phyloP scores from a whole-genome alignment of 2,888 invertebrate genomes.

The Monoplex corrugatus region DNA sequence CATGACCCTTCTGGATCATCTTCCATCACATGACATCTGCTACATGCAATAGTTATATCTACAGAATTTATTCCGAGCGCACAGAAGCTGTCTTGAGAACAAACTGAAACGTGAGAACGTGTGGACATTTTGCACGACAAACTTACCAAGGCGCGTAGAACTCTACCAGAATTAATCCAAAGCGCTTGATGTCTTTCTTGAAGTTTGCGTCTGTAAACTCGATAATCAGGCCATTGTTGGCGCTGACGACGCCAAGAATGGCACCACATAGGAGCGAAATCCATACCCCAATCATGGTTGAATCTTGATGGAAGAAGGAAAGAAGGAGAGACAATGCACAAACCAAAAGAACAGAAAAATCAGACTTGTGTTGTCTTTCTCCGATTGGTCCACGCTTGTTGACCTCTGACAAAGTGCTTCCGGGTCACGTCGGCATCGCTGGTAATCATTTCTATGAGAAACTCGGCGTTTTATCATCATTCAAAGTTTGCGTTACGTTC shows the following conservation, averaged over 20 bases:
- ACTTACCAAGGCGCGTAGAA: constrained; percentile 22
- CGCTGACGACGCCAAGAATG: too few relatives aligned
- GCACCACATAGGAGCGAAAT: too few relatives aligned
- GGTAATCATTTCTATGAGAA: too few relatives aligned
- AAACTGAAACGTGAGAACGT: background rate
- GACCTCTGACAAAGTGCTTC: background rate
- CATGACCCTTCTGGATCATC: too few relatives aligned
- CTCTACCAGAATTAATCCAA: background rate
- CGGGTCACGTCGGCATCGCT: background rate
- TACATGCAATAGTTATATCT: background rate
- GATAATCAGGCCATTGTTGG: too few relatives aligned
- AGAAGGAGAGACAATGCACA: background rate
- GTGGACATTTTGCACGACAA: background rate
- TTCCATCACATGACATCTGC: too few relatives aligned
- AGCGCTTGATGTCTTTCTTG: background rate
- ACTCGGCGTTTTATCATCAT: too few relatives aligned
- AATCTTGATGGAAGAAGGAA: background rate
- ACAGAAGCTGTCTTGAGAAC: background rate
- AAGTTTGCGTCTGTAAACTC: background rate
- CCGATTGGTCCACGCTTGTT: constrained; percentile 21
- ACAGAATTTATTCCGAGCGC: background rate
- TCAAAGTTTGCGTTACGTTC: too few relatives aligned
- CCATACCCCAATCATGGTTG: too few relatives aligned
- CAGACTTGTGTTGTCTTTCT: background rate
- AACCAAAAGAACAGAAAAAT: background rate